These are phyloP conservation scores for Ceyx margarethae DNA, from an alignment of 2,113 vertebrate genomes.

Conservation along the genomic window DNA sequence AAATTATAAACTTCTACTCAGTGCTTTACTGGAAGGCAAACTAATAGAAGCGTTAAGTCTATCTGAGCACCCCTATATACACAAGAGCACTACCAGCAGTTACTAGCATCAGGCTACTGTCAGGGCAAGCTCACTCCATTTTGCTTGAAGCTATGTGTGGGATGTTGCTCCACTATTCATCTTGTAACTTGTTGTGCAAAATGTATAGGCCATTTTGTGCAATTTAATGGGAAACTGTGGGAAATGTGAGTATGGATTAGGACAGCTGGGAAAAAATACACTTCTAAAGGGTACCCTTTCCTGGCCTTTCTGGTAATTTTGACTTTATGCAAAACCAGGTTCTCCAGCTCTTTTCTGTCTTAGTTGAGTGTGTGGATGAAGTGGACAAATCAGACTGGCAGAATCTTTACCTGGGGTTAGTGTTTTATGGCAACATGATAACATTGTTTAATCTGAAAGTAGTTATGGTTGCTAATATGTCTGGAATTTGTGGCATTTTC, in stretches of 20 bases:
- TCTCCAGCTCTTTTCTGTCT: slow-evolving; percentile 72
- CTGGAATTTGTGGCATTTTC: slow-evolving; percentile 66
- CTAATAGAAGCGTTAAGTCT: neutral
- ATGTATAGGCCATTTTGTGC: neutral
- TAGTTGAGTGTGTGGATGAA: slow-evolving; percentile 73
- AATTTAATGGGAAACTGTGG: neutral
- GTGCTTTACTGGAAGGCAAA: neutral
- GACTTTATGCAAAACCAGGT: slow-evolving; percentile 73
- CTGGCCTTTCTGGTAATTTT: slow-evolving; percentile 58
- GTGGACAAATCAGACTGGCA: slow-evolving; percentile 77
- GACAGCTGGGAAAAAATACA: neutral
- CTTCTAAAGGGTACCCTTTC: slow-evolving; percentile 8
- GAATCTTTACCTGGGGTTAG: slow-evolving; percentile 71
- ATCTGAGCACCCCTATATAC: neutral
- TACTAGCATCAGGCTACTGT: neutral
- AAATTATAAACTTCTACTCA: neutral
- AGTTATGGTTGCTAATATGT: slow-evolving; percentile 77
- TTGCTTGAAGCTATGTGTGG: neutral
- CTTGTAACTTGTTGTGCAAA: neutral
- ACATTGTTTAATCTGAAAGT: slow-evolving; percentile 77
- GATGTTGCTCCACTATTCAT: neutral
- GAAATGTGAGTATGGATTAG: neutral
- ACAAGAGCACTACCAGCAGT: neutral
- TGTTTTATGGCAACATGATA: slow-evolving; percentile 80
- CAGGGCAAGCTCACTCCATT: neutral